These are phyloP conservation scores for Sinella curviseta DNA, from an alignment of 1,140 invertebrate species.

Conservation along the genomic window DNA sequence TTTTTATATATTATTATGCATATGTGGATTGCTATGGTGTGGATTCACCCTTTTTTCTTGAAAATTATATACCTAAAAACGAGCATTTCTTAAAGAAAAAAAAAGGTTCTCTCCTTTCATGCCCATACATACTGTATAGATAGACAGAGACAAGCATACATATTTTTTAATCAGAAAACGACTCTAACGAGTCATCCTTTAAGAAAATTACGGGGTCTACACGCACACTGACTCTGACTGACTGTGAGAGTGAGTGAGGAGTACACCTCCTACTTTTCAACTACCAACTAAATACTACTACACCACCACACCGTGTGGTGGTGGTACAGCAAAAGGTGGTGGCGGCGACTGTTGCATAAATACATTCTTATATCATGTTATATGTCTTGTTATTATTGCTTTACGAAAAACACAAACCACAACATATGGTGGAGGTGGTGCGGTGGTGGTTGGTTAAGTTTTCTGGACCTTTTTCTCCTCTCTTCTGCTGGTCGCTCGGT, in stretches of 20 bases:
- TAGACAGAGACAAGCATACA: not conserved
- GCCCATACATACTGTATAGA: too few relatives aligned
- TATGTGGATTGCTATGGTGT: not conserved
- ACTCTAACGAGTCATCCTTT: conserved; percentile 24
- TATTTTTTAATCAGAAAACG: conserved; percentile 3
- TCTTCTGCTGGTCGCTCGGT: not conserved
- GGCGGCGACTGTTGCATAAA: not conserved
- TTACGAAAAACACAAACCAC: not conserved
- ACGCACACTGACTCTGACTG: conserved; percentile 1
- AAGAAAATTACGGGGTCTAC: conserved; percentile 22
- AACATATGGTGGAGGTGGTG: conserved; percentile 1
- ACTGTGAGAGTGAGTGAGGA: not conserved
- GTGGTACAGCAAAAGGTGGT: too few relatives aligned
- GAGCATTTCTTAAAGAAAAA: not conserved
- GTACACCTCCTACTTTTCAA: not conserved
- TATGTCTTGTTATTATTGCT: not conserved
- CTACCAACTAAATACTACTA: not conserved
- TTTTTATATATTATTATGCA: too few relatives aligned
- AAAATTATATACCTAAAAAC: not conserved
- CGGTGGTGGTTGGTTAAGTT: not conserved
- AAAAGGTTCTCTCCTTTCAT: not conserved
- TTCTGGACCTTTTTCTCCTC: not conserved
- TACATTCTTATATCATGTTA: not conserved
- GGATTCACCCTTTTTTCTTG: not conserved
- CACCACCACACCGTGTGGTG: too few relatives aligned